A percentile compares a stretch with the other conserved stretches of the same genome.
Conservation (phyloP, 30 jellyfish, hydroid and myxozoan species). For the Cassiopea andromeda region DNA sequence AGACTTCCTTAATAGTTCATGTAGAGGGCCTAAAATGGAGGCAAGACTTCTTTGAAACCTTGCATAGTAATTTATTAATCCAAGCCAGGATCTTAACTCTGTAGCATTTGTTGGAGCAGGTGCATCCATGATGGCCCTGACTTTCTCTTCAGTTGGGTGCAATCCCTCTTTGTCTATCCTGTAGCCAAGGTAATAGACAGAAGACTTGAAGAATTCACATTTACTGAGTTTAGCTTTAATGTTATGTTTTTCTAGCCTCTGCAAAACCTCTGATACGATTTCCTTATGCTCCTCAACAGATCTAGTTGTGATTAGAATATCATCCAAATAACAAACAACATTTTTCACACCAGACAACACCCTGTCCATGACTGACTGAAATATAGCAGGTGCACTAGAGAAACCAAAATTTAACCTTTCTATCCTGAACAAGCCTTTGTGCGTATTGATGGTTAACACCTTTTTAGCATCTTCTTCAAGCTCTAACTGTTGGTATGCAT, state of each 20-base stretch:
- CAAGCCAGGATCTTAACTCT: constrained; percentile 50
- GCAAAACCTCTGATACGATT: constrained; percentile 21
- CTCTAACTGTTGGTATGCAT: constrained; percentile 69
- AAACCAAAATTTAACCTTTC: constrained; percentile 60
- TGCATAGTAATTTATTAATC: constrained; percentile 58
- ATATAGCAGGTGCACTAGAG: constrained; percentile 62
- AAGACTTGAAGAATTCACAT: constrained; percentile 32
- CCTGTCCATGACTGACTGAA: constrained; percentile 56
- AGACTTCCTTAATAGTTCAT: constrained; percentile 25
- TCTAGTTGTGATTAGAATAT: constrained; percentile 35
- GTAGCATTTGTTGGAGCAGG: constrained; percentile 62
- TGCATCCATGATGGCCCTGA: constrained; percentile 47
- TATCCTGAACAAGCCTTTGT: constrained; percentile 53
- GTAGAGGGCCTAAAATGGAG: constrained; percentile 40
- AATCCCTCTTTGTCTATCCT: constrained; percentile 46
- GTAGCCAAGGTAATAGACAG: constrained; percentile 60
- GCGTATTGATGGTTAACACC: constrained; percentile 64
- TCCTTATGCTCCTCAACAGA: constrained; percentile 44
- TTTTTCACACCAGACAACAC: constrained; percentile 12
- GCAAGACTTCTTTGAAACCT: constrained; percentile 50
- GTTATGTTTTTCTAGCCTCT: constrained; percentile 6
- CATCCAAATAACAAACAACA: constrained; percentile 44
- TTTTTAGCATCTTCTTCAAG: constrained; percentile 46
- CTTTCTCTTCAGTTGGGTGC: constrained; percentile 21
- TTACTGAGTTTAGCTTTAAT: constrained; percentile 10